A percentile compares a stretch with the other conserved stretches of the same genome.
Conservation (phyloP, 2,113 vertebrate species). For the Eidolon helvum region DNA sequence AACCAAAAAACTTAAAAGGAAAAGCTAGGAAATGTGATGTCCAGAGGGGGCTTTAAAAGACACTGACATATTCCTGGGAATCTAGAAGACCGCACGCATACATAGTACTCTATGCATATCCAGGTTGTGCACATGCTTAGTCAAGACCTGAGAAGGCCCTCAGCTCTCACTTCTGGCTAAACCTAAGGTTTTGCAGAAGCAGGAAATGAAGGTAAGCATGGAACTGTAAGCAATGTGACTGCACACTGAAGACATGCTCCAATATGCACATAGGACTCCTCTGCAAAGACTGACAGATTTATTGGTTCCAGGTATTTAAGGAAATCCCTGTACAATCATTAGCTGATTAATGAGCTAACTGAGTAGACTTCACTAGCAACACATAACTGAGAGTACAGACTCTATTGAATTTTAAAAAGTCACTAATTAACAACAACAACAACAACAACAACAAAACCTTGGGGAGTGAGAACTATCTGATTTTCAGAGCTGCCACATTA, state of each 20-base stretch:
- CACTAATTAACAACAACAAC: neutral
- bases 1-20: conserved; percentile 6
- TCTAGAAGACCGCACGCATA: neutral
- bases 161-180: neutral
- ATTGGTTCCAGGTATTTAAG: neutral
- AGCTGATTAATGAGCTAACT: neutral
- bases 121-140: neutral
- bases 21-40: neutral
- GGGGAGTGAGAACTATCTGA: neutral
- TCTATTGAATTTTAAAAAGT: neutral
- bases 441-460: neutral
- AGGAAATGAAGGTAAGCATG: neutral
- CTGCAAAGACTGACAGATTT: neutral
- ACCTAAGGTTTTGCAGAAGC: neutral
- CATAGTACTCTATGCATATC: neutral
- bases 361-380: neutral
- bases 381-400: neutral
- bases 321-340: neutral
- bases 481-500: neutral
- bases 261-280: neutral
- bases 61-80: neutral
- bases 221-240: neutral
- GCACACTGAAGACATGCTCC: neutral
- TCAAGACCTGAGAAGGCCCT: neutral
- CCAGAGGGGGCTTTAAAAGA: neutral